Base-by-base conservation (phyloP, 2,888 invertebrate species). In the Dorcus hopei region DNA sequence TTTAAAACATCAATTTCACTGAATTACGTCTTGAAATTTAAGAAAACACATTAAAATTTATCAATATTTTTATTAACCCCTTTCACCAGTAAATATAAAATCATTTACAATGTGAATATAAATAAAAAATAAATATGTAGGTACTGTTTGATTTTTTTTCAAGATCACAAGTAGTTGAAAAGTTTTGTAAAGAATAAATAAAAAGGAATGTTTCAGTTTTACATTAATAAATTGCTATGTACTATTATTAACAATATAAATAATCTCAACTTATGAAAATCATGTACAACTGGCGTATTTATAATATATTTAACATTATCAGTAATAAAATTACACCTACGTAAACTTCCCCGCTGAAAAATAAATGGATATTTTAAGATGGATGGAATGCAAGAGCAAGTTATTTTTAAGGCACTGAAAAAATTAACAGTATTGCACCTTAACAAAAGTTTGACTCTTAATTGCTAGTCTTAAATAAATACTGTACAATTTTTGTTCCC, bases 111-210 rank as follows among this genome's bases (percentile, higher is more conserved):
- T 60, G 56, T 62, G 57, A 61, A 65, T 63, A 65, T 65, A 62
- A 63, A 63, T 64, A 65, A 65, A 19, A 61, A 65, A 65, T 63
- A 63, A 63, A 63, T 63, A 63, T 23, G 54, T 58, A 58, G 50
- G 53, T 58, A 58, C 53, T 53, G 49, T 53, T 58, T 54, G 23
- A 47, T 42, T 49, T 58, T 58, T 54, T 54, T 53, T 50, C 38
- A 58, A 38, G 14, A 53, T 54, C 49, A 52, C 52, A 52, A 52
- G 42, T 49, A 38, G 26, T 58, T 49, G 39, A 43, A 54, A 58
- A n/a, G 38, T 26, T 58, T 42, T 43, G 43, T 39, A 50, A 53
- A 50, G 50, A 53, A 54, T 54, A 54, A 54, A 49, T 54, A 53
- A 33, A 33, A 45, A 58, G 58, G 54, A 58, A 58, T 53, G 58